phyloP scores from a whole-genome alignment of 2,888 invertebrate species.

The Athripsodes cinereus region DNA sequence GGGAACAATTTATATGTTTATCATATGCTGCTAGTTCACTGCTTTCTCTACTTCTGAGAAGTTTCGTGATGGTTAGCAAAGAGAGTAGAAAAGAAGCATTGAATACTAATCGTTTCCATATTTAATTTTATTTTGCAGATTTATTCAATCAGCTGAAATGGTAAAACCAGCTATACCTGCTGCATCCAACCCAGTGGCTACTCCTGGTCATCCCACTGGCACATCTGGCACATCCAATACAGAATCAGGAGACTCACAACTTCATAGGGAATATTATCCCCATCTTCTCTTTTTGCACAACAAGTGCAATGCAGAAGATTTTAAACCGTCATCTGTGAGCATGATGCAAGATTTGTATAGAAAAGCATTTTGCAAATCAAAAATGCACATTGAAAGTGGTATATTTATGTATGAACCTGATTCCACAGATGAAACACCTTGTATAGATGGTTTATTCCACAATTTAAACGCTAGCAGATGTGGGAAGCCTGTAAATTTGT shows the following conservation, averaged over 20 bases:
- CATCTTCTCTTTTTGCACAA: conserved; percentile 81
- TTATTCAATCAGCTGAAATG: conserved; percentile 81
- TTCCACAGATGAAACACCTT: conserved; percentile 40
- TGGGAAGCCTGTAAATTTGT: conserved; percentile 61
- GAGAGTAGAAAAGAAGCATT: no score
- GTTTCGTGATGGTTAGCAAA: no score
- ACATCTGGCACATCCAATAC: conserved; percentile 17
- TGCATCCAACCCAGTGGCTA: conserved; percentile 34
- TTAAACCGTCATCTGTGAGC: conserved; percentile 52
- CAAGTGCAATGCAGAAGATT: conserved; percentile 69
- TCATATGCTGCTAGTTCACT: no score
- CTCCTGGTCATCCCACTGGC: conserved; percentile 13
- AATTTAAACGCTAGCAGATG: conserved; percentile 49
- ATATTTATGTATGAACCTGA: conserved; percentile 54
- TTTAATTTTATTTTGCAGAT: conserved; percentile 43
- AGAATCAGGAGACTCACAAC: conserved; percentile 37
- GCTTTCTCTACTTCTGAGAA: no score
- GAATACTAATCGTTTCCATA: no score
- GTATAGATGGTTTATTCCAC: conserved; percentile 42
- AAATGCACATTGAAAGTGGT: conserved; percentile 60
- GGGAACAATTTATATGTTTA: no score
- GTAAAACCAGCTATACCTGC: conserved; percentile 70
- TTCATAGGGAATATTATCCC: conserved; percentile 71
- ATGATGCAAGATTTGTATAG: conserved; percentile 55
- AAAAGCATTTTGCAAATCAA: conserved; percentile 56